Base-by-base conservation (phyloP, 37 sponge, comb jelly and placozoan species). In the Eunapius fragilis region DNA sequence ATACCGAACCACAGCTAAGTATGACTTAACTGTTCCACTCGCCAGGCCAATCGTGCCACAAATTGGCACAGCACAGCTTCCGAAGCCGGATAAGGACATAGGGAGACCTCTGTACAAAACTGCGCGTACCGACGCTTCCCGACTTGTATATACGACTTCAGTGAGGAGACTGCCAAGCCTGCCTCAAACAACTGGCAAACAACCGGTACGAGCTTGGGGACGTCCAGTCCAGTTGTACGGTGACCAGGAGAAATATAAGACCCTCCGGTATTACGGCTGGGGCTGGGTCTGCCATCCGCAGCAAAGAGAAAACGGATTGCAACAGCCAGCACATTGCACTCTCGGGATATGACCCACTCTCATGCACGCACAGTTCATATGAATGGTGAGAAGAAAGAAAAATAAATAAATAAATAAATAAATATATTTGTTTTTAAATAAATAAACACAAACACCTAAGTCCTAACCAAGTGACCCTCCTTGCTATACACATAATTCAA, bases 141-240 rank as follows among this genome's bases (percentile, higher is more conserved):
- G 6, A 3, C 6, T 41, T 3, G n/a, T n/a, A n/a, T n/a, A n/a
- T 41, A 41, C 41, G 41, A 3, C 41, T 41, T 41, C 41, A 41
- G 41, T 6, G 41, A 41, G 41, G 41, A 74, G 31, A 14, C 36
- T 4, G 75, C 75, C 35, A 74, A n/a, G n/a, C 75, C 75, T 26
- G 82, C 25, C 35, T 35, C 69, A 81, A 69, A 81, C 71, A 81
- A n/a, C n/a, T 25, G 30, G 38, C 34, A 31, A 81, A 88, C 83
- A 67, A 58, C 77, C 37, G 32, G 11, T 22, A 71, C 88, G 82
- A 88, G 50, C 0, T 26, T 0, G 68, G 37, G 13, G 70, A 87
- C 28, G 87, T 82, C 83, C 83, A 88, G 67, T 72, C 73, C 12
- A 78, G 85, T 23, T 31, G 24, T 31, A 23, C 19, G 13, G 5